Conservation (phyloP, 2,797 vertebrate genomes). For the Hydrocynus forskahlii region DNA sequence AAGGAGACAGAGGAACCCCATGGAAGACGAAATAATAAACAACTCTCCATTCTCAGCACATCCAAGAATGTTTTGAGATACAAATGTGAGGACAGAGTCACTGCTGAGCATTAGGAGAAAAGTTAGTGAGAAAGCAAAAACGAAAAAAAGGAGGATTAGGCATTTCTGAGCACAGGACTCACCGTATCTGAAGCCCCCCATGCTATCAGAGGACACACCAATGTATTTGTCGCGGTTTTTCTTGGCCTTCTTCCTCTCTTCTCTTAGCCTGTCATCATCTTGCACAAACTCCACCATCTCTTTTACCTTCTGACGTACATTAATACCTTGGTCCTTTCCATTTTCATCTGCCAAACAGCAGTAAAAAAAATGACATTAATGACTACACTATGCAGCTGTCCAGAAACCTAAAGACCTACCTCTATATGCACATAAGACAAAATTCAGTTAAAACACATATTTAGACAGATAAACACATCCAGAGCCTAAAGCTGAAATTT, state of each 20-base stretch:
- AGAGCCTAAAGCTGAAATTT: slow-evolving; percentile 1
- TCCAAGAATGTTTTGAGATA: neutral
- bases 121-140: neutral
- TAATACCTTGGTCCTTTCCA: slow-evolving; percentile 97
- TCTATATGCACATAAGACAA: neutral
- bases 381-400: neutral
- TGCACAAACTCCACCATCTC: slow-evolving; percentile 95
- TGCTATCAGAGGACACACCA: slow-evolving; percentile 92
- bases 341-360: slow-evolving; percentile 85
- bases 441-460: slow-evolving; percentile 1
- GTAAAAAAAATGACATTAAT: slow-evolving; percentile 35
- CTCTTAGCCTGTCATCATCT: slow-evolving; percentile 92
- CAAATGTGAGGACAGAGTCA: slow-evolving; percentile 24
- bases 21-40: slow-evolving; percentile 18
- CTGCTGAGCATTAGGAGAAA: slow-evolving; percentile 30
- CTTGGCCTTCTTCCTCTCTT: slow-evolving; percentile 98
- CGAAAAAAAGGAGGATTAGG: neutral
- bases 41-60: slow-evolving; percentile 35
- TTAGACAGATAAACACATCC: neutral
- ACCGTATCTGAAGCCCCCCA: slow-evolving; percentile 91
- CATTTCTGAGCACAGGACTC: slow-evolving; percentile 69
- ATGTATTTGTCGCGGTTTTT: slow-evolving; percentile 98
- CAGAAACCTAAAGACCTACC: neutral
- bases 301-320: slow-evolving; percentile 98
- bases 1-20: slow-evolving; percentile 21